Base-by-base conservation (phyloP, 2,888 invertebrate genomes). In the Diadegma fenestrale region DNA sequence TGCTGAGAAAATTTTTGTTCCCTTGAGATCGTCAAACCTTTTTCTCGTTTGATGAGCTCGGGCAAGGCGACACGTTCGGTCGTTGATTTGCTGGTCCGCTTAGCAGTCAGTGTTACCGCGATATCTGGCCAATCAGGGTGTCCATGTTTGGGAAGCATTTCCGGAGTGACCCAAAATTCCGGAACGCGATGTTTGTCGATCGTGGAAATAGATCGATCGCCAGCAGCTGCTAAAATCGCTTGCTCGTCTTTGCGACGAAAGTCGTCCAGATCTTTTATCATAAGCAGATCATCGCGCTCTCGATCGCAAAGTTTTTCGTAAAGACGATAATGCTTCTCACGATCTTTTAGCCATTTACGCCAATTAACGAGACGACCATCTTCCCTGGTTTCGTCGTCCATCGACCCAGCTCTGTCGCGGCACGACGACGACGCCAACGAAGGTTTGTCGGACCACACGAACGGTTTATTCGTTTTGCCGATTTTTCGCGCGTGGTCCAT, bases 181-280 rank as follows among this genome's bases (percentile, higher is more conserved):
- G 89, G 91, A 85, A 88, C 87, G 0, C 91, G 93, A 43, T 89
- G 91, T 45, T 90, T 90, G n/a, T 94, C 95, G 2, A 89, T 2
- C 33, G 33, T 33, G 33, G 33, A 91, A 4, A 90, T 12, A 14
- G 33, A 33, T 33, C 5, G 33, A 33, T 86, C 37, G 73, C 86
- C 80, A 86, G 33, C 33, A 33, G n/a, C n/a, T n/a, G n/a, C n/a
- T n/a, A n/a, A n/a, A n/a, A n/a, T 37, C 8, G 37, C 8, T 5
- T 4, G 91, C 48, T 92, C 92, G 5, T 88, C 66, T 17, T 87
- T 76, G 0, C 82, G 68, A 0, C 92, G 90, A 22, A 88, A 84
- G 4, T 68, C 87, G 4, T 92, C 92, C 33, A 88, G 86, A 0
- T 90, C 88, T 63, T 90, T 90, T 3, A 90, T 37, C 0, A 88